These are phyloP conservation scores for Psilanteris sp. DNA, from an alignment of 1,140 invertebrate species.

Conservation along the genomic window DNA sequence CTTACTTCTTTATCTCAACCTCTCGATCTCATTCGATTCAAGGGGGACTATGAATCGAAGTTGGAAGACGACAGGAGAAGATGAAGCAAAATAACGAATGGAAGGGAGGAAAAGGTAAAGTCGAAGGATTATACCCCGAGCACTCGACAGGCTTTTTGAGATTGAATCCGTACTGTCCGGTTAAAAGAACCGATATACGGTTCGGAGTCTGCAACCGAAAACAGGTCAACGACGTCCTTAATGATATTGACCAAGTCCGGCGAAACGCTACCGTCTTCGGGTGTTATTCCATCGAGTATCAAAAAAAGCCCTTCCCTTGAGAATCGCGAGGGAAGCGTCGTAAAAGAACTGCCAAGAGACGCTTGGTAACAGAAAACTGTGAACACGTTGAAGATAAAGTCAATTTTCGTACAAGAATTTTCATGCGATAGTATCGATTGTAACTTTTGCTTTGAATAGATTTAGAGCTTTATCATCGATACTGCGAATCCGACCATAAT, in stretches of 20 bases:
- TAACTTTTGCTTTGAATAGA: no score
- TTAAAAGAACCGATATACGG: conserved; percentile 62
- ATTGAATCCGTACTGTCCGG: conserved; percentile 70
- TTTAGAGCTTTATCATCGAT: no score
- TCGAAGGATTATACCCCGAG: conserved; percentile 46
- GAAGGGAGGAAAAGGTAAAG: conserved; percentile 10
- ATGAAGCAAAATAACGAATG: neutral
- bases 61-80: neutral
- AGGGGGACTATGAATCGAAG: neutral
- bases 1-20: conserved; percentile 46
- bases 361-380: no score
- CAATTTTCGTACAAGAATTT: conserved; percentile 2
- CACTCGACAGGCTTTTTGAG: conserved; percentile 51
- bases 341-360: conserved; percentile 61
- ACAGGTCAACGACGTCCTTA: conserved; percentile 76
- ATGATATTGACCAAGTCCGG: conserved; percentile 73
- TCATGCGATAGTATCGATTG: no score
- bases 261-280: conserved; percentile 68
- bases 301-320: conserved; percentile 38
- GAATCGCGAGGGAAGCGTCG: conserved; percentile 38
- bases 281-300: conserved; percentile 65
- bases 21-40: conserved; percentile 40
- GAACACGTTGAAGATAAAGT: conserved; percentile 38
- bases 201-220: conserved; percentile 50
- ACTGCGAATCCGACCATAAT: no score